These are phyloP conservation scores for Chironomus riparius DNA, from an alignment of 2,888 invertebrate species.

Conservation along the genomic window DNA sequence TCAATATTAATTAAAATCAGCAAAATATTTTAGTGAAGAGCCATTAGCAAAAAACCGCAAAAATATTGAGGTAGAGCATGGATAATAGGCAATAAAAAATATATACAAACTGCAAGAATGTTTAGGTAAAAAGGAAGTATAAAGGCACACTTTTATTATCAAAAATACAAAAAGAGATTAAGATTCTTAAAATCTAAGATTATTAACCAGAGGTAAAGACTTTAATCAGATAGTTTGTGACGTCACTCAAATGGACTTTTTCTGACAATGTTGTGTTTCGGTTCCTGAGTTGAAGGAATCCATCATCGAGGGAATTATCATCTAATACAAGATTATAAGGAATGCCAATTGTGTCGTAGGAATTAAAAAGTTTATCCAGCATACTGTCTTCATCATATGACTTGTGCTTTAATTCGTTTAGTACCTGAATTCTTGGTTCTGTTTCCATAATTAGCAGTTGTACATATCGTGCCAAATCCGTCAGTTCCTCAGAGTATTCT, in stretches of 20 bases:
- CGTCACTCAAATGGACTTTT: constrained; percentile 21
- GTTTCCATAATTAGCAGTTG: not conserved
- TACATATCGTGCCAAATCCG: constrained; percentile 9
- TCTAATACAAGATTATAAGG: constrained; percentile 8
- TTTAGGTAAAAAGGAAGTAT: no score
- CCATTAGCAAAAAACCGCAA: no score
- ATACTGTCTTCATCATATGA: not conserved
- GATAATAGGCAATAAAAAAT: no score
- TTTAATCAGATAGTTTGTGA: constrained; percentile 3
- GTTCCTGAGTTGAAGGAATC: constrained; percentile 12
- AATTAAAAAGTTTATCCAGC: not conserved
- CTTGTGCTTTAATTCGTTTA: not conserved
- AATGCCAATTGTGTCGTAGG: constrained; percentile 9
- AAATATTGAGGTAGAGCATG: no score
- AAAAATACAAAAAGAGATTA: not conserved
- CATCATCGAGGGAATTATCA: not conserved
- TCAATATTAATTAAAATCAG: no score
- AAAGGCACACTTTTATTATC: not conserved
- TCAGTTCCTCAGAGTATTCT: not conserved
- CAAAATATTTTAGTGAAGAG: no score
- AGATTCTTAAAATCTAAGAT: not conserved
- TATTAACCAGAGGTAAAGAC: constrained; percentile 11
- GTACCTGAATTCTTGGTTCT: not conserved
- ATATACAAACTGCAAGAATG: no score
- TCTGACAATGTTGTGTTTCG: constrained; percentile 14